These are phyloP conservation scores for Tromatobia lineatoria DNA, from an alignment of 2,888 invertebrate species.

Conservation along the genomic window DNA sequence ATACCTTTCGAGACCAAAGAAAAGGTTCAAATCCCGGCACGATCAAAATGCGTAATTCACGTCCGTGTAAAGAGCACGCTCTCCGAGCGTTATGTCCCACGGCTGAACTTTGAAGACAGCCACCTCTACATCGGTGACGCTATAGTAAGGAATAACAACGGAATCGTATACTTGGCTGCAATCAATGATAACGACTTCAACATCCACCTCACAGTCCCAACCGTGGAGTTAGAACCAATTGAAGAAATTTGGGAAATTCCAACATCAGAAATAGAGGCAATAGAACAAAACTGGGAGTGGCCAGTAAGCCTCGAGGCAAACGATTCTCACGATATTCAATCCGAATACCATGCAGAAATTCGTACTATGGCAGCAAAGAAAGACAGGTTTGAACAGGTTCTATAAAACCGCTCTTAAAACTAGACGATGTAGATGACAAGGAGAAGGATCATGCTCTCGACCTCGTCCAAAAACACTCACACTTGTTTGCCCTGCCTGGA, in stretches of 20 bases:
- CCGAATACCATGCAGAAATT: background rate
- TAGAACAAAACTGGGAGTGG: background rate
- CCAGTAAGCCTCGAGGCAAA: too few species aligned
- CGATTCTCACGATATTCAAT: background rate
- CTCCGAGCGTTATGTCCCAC: too few species aligned
- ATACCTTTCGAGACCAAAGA: conserved; percentile 39
- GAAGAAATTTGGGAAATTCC: background rate
- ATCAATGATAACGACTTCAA: conserved; percentile 12
- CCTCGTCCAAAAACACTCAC: background rate
- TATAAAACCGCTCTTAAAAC: too few species aligned
- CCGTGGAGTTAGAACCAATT: conserved; percentile 16
- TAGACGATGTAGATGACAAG: too few species aligned
- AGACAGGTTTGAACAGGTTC: too few species aligned
- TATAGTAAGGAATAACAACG: background rate
- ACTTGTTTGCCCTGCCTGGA: background rate
- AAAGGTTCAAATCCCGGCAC: conserved; percentile 12
- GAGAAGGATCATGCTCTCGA: background rate
- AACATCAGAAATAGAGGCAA: background rate
- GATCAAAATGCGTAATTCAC: conserved; percentile 20
- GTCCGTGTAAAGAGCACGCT: too few species aligned
- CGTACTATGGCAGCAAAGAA: too few species aligned
- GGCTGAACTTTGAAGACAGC: too few species aligned
- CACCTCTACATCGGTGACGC: conserved; percentile 33
- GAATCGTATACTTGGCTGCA: conserved; percentile 3
- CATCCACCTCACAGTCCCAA: conserved; percentile 12